Evolutionary conservation across 2,888 invertebrate genomes (phyloP).

Genomic region (Pogonocherus hispidulus): DNA sequence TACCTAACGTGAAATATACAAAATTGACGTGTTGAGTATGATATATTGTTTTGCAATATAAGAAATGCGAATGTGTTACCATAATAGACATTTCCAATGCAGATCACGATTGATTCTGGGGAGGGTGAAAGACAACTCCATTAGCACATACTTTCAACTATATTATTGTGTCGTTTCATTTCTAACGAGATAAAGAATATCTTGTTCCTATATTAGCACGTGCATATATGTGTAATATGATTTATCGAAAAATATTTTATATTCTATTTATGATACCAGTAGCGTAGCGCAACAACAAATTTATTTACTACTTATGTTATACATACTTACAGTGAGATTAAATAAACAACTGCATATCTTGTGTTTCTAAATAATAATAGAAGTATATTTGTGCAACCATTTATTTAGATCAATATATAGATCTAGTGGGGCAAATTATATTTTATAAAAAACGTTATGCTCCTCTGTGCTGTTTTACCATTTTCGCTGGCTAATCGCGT

Average conservation of each 20-base stretch:
- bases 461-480: no score
- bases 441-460: no score
- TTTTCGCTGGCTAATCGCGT: no score
- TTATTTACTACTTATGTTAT: no score
- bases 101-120: constrained; percentile 53
- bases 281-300: background rate
- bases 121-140: constrained; percentile 58
- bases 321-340: no score
- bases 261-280: background rate
- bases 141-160: constrained; percentile 47
- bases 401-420: no score
- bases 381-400: no score
- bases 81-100: constrained; percentile 46
- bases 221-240: constrained; percentile 22
- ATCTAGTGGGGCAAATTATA: no score
- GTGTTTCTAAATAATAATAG: no score
- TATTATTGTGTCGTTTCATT: constrained; percentile 48
- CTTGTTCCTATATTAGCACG: constrained; percentile 37
- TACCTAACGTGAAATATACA: constrained; percentile 43
- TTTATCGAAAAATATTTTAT: background rate
- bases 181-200: constrained; percentile 40
- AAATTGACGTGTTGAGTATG: constrained; percentile 48
- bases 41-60: constrained; percentile 52
- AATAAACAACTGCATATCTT: no score
- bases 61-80: constrained; percentile 29